Percentiles rank a stretch among this genome's conserved stretches.
Evolutionary conservation across 2,113 vertebrate species (phyloP).

Genomic region (Anthoscopus minutus): DNA sequence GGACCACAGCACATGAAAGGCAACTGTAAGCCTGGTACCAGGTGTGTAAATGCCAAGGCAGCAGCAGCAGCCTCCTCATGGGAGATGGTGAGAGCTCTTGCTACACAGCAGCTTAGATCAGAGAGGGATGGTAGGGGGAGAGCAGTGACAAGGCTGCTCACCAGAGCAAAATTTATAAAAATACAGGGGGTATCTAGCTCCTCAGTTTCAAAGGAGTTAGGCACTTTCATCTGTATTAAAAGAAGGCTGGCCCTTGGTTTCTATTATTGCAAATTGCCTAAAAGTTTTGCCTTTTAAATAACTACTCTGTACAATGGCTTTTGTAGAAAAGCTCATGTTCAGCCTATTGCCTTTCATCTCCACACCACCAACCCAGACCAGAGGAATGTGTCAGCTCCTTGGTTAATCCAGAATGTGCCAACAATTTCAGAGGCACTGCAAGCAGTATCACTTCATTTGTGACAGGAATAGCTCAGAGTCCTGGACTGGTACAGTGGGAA

Average conservation of each 20-base stretch:
- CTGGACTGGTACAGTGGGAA: neutral
- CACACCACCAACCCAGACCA: neutral
- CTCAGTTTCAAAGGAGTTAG: neutral
- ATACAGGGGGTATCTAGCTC: neutral
- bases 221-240: neutral
- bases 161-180: neutral
- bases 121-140: neutral
- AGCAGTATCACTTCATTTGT: neutral
- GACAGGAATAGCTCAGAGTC: neutral
- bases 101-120: neutral
- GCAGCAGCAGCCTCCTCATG: neutral
- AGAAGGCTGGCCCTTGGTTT: neutral
- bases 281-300: neutral
- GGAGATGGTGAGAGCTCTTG: neutral
- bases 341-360: neutral
- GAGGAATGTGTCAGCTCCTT: neutral
- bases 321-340: neutral
- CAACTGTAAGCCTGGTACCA: neutral
- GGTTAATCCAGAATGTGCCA: neutral
- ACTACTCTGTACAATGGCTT: neutral
- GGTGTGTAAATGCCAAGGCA: neutral
- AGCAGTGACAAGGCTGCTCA: neutral
- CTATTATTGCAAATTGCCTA: neutral
- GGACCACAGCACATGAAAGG: conserved; percentile 30
- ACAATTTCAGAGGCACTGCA: neutral